Base-by-base conservation (phyloP, 2,797 vertebrate genomes). In the Sebastolobus alascanus region DNA sequence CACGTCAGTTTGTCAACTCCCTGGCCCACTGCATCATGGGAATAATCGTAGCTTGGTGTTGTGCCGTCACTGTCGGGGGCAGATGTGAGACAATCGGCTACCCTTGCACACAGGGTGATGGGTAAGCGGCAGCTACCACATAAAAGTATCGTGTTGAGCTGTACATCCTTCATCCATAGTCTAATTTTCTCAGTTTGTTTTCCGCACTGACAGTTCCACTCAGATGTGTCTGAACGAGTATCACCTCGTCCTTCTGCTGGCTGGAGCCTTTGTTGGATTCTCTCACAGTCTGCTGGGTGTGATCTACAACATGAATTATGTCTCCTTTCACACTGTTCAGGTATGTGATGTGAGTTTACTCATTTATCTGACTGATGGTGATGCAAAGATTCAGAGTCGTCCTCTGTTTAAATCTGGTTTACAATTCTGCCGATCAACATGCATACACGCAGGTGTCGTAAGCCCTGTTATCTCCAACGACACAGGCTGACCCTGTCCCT, bases 261-360 rank as follows among this genome's bases (percentile, higher is more conserved):
- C 95, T 43, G 99, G 99, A 92, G 97, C 96, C 68, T 99, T 99
- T 84, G 94, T 97, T 86, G 99, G 98, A 71, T 96, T 96, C 75
- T 96, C 96, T 83, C 97, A 99, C 33, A 98, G 97, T 86, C 95
- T 99, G 59, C 92, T 95, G 37, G 98, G 97, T 77, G 96, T 99
- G 80, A 94, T 97, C 83, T 95, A 97, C 90, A 98, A 98, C 89
- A 96, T 98, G 95, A 98, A 98, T 90, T 99, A 98, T 76, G 94
- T 99, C 55, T 96, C 97, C 1, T 99, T 99, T 88, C 97, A 96
- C 73, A 90, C 96, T 58, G 96, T 99, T 89, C 98, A 99, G 97
- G 99, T 99, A 94, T n/a, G 59, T 25, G 3, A n/a, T 22, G 6
- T 29, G 16, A 64, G 25, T 56, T 71, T 29, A 20, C 5, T 20